Evolutionary conservation across 2,888 invertebrate genomes (phyloP).

Genomic region (Leptinotarsa tumamoca): DNA sequence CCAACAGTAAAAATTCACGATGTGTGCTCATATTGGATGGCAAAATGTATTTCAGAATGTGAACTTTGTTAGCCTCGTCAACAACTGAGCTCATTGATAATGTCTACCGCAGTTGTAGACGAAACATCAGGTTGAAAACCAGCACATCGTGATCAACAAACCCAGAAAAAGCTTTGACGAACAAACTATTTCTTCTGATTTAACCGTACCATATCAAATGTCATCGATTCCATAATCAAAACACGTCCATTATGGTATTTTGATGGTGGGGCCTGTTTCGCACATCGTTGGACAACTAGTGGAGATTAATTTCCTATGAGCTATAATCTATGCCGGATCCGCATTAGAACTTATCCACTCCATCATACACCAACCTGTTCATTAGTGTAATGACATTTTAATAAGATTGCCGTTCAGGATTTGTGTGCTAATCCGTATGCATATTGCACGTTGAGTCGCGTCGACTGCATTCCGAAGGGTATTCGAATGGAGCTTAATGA

Average conservation of each 20-base stretch:
- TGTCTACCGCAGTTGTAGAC: no score
- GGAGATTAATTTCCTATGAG: conserved; percentile 16
- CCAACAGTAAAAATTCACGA: no score
- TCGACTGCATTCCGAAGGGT: conserved; percentile 21
- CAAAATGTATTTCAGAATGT: no score
- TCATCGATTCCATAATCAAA: neutral
- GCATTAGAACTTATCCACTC: conserved; percentile 41
- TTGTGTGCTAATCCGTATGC: conserved; percentile 24
- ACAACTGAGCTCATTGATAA: no score
- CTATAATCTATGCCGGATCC: conserved; percentile 37
- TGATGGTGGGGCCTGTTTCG: neutral
- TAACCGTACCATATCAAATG: neutral
- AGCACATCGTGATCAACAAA: no score
- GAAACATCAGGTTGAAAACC: no score
- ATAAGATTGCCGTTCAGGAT: conserved; percentile 39
- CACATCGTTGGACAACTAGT: neutral
- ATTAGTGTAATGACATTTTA: conserved; percentile 47
- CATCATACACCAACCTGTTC: conserved; percentile 42
- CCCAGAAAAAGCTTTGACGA: no score
- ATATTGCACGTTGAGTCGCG: conserved; percentile 25
- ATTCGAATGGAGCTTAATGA: conserved; percentile 10
- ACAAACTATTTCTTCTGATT: neutral
- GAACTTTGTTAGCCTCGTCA: no score
- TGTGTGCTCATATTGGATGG: no score
- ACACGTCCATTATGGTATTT: neutral